These are phyloP conservation scores for Perodicticus potto DNA, from an alignment of 2,797 vertebrate genomes.

Conservation along the genomic window DNA sequence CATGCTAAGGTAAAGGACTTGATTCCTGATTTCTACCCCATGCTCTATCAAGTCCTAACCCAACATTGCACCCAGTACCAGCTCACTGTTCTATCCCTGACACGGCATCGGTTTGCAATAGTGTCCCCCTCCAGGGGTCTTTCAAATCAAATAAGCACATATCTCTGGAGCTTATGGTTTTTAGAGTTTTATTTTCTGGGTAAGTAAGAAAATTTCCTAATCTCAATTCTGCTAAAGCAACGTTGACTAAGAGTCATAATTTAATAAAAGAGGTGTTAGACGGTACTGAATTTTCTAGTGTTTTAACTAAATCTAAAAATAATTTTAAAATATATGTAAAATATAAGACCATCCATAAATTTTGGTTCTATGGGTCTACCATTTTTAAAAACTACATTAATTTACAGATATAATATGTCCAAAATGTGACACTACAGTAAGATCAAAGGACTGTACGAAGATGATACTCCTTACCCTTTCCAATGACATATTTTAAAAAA, in stretches of 20 bases:
- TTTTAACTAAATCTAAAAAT: conserved; percentile 9
- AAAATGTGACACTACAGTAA: background rate
- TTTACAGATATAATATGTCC: background rate
- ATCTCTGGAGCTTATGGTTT: background rate
- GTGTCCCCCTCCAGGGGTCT: no score
- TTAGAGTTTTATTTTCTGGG: background rate
- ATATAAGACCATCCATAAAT: background rate
- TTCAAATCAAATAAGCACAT: background rate
- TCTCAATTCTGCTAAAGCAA: background rate
- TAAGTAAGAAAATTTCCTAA: background rate
- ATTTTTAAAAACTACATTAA: background rate
- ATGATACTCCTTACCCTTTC: background rate
- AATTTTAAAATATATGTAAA: conserved; percentile 33
- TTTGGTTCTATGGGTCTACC: background rate
- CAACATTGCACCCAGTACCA: fast-evolving
- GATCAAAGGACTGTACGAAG: background rate
- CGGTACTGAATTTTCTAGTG: background rate
- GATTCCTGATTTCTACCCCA: background rate
- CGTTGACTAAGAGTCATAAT: background rate
- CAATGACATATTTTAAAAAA: conserved; percentile 18
- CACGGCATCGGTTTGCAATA: background rate
- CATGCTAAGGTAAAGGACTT: background rate
- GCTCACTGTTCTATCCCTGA: background rate
- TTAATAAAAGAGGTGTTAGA: background rate
- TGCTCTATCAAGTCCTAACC: background rate